phyloP scores from a whole-genome alignment of 2,113 vertebrate genomes.

The Melospiza georgiana region DNA sequence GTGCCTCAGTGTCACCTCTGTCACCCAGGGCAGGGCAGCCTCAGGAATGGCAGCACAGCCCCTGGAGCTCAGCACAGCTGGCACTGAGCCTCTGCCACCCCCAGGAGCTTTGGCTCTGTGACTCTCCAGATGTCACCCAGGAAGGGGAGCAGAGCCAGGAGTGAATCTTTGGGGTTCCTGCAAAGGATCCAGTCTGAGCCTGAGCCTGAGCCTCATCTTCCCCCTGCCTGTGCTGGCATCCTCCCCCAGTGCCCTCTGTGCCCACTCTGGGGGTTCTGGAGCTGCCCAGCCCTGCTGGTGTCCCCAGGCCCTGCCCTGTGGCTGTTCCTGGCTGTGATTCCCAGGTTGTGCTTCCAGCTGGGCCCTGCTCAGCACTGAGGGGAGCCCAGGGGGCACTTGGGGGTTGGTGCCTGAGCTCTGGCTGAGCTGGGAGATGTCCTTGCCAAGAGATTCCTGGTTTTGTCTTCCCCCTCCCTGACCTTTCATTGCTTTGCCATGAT shows the following conservation, averaged over 20 bases:
- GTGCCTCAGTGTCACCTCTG: not conserved
- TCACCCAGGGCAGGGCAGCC: not conserved
- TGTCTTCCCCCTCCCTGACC: not conserved
- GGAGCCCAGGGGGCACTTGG: not conserved
- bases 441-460: not conserved
- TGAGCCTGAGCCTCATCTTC: not conserved
- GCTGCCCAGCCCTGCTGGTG: not conserved
- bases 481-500: not conserved
- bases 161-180: not conserved
- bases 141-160: not conserved
- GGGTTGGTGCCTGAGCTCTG: rapidly evolving
- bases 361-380: not conserved
- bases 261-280: rapidly evolving
- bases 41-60: not conserved
- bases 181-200: not conserved
- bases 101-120: not conserved
- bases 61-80: not conserved
- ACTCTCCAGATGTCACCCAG: rapidly evolving
- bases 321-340: rapidly evolving
- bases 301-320: rapidly evolving
- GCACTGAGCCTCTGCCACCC: not conserved
- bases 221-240: not conserved
- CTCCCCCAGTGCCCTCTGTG: not conserved
- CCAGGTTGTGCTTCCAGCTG: not conserved
- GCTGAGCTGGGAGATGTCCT: not conserved